phyloP scores from a whole-genome alignment of 2,113 vertebrate genomes.

The Corythornis madagascariensis region DNA sequence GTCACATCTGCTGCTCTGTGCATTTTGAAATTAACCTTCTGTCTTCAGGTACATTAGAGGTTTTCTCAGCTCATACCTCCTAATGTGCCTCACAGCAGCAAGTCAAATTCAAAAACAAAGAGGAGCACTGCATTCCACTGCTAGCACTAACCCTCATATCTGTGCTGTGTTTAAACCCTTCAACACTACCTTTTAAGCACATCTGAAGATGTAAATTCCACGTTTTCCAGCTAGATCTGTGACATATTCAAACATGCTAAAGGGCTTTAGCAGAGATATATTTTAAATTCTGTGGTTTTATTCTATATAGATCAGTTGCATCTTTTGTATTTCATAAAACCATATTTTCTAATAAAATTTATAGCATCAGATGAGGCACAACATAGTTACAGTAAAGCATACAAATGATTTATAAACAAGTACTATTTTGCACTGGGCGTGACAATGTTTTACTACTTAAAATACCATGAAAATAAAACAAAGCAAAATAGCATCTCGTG shows the following conservation, averaged over 20 bases:
- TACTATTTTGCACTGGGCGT: not conserved
- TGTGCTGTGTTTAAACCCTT: not conserved
- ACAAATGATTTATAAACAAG: not conserved
- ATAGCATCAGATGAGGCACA: not conserved
- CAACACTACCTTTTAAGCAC: not conserved
- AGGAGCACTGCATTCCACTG: not conserved
- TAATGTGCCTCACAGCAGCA: not conserved
- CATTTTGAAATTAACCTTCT: not conserved
- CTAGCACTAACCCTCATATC: not conserved
- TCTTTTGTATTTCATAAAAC: not conserved
- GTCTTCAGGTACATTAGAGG: not conserved
- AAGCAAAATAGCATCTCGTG: rapidly evolving
- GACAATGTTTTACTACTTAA: not conserved
- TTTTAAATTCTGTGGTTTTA: not conserved
- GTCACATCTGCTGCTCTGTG: not conserved
- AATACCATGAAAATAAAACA: not conserved
- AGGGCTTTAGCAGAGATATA: not conserved
- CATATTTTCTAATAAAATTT: not conserved
- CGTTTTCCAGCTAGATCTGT: not conserved
- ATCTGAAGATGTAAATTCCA: not conserved
- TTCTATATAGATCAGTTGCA: not conserved
- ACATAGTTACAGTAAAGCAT: not conserved
- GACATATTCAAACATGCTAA: not conserved
- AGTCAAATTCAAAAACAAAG: not conserved
- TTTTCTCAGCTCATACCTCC: not conserved